phyloP scores from a whole-genome alignment of 2,888 invertebrate species.

The Dynastes tityus region DNA sequence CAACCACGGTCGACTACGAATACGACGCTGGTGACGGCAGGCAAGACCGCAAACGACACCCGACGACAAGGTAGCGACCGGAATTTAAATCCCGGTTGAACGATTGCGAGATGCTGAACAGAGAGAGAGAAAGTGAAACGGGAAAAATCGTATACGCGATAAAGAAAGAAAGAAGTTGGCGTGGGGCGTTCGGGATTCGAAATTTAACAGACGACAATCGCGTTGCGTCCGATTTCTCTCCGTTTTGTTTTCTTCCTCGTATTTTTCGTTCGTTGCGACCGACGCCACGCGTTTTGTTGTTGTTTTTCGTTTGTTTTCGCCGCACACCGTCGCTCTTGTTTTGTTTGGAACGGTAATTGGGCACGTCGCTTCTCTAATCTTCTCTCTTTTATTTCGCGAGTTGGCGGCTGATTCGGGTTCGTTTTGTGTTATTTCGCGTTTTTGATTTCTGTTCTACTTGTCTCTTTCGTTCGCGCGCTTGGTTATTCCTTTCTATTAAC shows the following conservation, averaged over 20 bases:
- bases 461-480: neutral
- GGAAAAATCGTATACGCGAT: neutral
- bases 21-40: conserved; percentile 6
- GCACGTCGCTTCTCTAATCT: conserved; percentile 36
- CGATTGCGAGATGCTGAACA: neutral
- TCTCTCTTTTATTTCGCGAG: conserved; percentile 19
- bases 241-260: neutral
- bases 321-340: neutral
- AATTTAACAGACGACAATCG: conserved; percentile 27
- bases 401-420: neutral
- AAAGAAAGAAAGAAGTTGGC: neutral
- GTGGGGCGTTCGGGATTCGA: neutral
- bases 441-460: neutral
- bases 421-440: conserved; percentile 1
- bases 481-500: neutral
- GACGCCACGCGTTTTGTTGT: neutral
- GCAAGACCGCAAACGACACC: conserved; percentile 42
- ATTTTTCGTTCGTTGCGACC: neutral
- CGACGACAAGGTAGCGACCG: conserved; percentile 15
- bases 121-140: neutral
- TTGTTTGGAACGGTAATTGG: conserved; percentile 25
- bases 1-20: conserved; percentile 22
- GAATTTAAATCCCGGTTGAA: conserved; percentile 38
- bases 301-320: neutral
- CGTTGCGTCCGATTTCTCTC: conserved; percentile 15